Conservation (phyloP, 1,140 invertebrate species). For the Medauroidea extradentata region DNA sequence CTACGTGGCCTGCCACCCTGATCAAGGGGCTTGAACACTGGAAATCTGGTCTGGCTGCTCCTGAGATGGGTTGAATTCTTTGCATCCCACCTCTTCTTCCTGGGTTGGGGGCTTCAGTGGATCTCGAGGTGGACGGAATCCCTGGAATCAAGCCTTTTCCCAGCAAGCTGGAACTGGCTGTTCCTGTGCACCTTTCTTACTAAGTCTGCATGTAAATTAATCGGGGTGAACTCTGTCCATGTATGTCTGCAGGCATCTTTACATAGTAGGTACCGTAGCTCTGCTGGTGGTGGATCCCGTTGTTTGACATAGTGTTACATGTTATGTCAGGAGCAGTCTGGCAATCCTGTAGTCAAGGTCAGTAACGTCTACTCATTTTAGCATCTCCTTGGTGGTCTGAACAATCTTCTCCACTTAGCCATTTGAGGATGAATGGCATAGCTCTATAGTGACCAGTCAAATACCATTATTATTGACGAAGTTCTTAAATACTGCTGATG, state of each 20-base stretch:
- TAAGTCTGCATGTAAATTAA: not conserved
- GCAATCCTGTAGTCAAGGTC: not conserved
- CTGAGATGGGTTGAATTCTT: too few species aligned
- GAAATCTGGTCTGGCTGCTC: too few species aligned
- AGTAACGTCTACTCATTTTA: not conserved
- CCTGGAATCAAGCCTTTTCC: too few species aligned
- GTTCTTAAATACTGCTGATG: conserved; percentile 22
- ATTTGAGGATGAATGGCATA: conserved; percentile 33
- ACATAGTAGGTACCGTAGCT: conserved; percentile 9
- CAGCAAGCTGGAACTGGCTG: too few species aligned
- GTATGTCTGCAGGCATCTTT: conserved; percentile 1
- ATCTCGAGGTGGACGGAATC: too few species aligned
- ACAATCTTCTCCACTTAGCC: conserved; percentile 32
- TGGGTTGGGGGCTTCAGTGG: too few species aligned
- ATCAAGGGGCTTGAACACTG: too few species aligned
- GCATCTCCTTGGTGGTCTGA: conserved; percentile 24
- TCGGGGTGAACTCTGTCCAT: conserved; percentile 2
- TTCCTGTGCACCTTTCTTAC: too few species aligned
- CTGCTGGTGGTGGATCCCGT: conserved; percentile 7
- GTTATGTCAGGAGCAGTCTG: not conserved
- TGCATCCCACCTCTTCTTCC: too few species aligned
- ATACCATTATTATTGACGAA: conserved; percentile 30
- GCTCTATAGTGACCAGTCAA: conserved; percentile 24
- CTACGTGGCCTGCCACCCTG: too few species aligned
- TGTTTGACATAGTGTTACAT: not conserved